Evolutionary conservation across 2,888 invertebrate species (phyloP).

Genomic region (Tenthredo mesomela): DNA sequence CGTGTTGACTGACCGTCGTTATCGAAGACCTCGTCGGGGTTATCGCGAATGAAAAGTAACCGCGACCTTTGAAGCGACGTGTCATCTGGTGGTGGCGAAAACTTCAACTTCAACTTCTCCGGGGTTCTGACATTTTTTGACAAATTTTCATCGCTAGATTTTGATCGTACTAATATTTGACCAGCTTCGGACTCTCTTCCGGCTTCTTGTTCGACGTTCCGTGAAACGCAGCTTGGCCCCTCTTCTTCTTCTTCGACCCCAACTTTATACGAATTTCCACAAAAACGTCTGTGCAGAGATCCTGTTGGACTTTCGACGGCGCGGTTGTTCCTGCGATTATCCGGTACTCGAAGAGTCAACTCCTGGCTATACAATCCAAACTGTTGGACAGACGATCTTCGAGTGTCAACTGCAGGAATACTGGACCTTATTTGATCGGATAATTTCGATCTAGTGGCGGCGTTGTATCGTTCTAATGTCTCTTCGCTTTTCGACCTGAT

Average conservation of each 20-base stretch:
- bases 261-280: background rate
- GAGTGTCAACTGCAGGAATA: constrained; percentile 8
- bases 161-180: constrained; percentile 4
- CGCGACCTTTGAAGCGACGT: constrained; percentile 60
- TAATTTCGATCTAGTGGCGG: background rate
- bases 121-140: background rate
- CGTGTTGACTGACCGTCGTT: constrained; percentile 55
- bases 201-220: constrained; percentile 36
- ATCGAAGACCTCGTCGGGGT: constrained; percentile 53
- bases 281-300: constrained; percentile 21
- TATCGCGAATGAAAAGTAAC: constrained; percentile 57
- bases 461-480: constrained; percentile 22
- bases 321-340: background rate
- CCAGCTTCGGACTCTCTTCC: background rate
- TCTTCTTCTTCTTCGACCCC: background rate
- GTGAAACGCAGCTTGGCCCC: background rate
- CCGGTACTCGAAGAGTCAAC: constrained; percentile 14
- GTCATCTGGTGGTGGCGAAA: constrained; percentile 67
- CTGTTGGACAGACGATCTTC: background rate
- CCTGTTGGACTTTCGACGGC: background rate
- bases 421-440: constrained; percentile 37
- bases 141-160: constrained; percentile 11
- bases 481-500: constrained; percentile 54
- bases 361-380: background rate
- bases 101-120: constrained; percentile 66